Conservation (phyloP, 2,888 invertebrate species). For the Salpingus planirostris region DNA sequence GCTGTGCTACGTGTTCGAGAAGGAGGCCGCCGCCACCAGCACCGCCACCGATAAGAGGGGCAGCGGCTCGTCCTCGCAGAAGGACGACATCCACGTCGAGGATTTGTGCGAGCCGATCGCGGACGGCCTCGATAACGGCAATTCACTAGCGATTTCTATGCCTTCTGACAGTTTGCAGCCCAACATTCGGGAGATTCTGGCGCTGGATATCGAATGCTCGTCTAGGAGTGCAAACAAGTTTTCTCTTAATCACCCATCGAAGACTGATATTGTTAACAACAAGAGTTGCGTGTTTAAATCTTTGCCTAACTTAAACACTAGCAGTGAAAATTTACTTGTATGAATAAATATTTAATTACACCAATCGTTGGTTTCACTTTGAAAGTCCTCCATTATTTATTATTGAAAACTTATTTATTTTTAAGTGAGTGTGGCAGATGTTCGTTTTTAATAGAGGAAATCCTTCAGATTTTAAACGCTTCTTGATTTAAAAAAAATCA, state of each 20-base stretch:
- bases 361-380: too few relatives aligned
- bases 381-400: too few relatives aligned
- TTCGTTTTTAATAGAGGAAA: too few relatives aligned
- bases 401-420: too few relatives aligned
- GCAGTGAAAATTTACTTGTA: constrained; percentile 54
- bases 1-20: constrained; percentile 34
- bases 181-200: constrained; percentile 43
- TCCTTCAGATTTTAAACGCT: too few relatives aligned
- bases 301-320: constrained; percentile 64
- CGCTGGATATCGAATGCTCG: constrained; percentile 42
- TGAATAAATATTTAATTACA: constrained; percentile 33
- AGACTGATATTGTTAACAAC: constrained; percentile 32
- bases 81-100: constrained; percentile 31
- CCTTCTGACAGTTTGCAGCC: constrained; percentile 27
- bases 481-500: too few relatives aligned
- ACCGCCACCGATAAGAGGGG: too few relatives aligned
- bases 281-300: constrained; percentile 47
- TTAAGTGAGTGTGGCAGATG: too few relatives aligned
- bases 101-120: constrained; percentile 21
- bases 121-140: constrained; percentile 7
- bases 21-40: constrained; percentile 23
- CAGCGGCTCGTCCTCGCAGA: constrained; percentile 29
- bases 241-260: constrained; percentile 26
- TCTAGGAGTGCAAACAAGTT: constrained; percentile 32
- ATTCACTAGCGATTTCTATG: constrained; percentile 6